Conservation (phyloP, 2,888 invertebrate species). For the Cryptus viduatorius region DNA sequence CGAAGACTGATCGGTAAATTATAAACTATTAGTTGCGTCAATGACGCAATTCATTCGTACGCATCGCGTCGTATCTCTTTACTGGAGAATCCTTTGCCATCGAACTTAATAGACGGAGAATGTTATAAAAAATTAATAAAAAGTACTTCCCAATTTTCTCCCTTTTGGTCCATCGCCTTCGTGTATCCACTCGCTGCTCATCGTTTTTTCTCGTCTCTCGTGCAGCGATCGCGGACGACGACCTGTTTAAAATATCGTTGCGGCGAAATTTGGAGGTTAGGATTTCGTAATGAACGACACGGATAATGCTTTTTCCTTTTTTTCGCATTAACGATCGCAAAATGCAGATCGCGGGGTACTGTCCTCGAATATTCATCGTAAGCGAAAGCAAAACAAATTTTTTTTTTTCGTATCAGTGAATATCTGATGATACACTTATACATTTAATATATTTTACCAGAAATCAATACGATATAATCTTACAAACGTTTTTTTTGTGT, state of each 20-base stretch:
- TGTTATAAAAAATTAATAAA: background rate
- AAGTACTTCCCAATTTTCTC: background rate
- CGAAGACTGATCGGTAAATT: background rate
- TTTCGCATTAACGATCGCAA: background rate
- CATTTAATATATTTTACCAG: constrained; percentile 77
- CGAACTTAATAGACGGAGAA: background rate
- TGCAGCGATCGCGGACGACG: constrained; percentile 38
- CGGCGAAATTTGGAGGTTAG: background rate
- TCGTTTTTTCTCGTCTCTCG: constrained; percentile 32
- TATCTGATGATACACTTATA: constrained; percentile 73
- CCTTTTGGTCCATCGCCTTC: background rate
- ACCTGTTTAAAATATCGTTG: constrained; percentile 42
- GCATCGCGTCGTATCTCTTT: background rate
- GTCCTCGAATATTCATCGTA: background rate
- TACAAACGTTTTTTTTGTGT: constrained; percentile 72
- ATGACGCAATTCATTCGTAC: background rate
- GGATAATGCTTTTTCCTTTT: background rate
- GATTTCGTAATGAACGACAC: background rate
- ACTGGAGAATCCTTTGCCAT: background rate
- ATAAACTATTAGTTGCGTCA: background rate
- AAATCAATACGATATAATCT: constrained; percentile 78
- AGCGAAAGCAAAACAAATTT: constrained; percentile 1
- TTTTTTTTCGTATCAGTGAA: constrained; percentile 59
- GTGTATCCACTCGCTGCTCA: background rate
- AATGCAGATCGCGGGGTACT: background rate